These are phyloP conservation scores for Elachura formosa DNA, from an alignment of 2,113 vertebrate species.

Conservation along the genomic window DNA sequence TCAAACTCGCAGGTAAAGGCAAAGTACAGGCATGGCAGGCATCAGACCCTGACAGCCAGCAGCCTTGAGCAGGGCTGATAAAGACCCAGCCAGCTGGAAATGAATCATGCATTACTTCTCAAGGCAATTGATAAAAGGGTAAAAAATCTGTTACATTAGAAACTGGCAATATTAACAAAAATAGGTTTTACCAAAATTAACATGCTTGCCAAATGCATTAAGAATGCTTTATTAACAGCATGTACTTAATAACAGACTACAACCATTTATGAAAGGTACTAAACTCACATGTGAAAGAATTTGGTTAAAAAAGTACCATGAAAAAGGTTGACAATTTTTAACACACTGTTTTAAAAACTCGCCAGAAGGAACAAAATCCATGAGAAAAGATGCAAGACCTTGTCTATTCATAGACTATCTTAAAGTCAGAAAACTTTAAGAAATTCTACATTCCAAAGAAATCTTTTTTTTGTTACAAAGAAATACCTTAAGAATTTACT, in stretches of 20 bases:
- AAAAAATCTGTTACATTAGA: not conserved
- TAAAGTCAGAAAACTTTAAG: not conserved
- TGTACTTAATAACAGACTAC: constrained; percentile 4
- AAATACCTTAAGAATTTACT: not conserved
- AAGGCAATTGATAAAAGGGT: not conserved
- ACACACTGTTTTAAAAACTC: constrained; percentile 22
- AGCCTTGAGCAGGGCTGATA: not conserved
- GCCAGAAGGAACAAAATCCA: constrained; percentile 19
- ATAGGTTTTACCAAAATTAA: not conserved
- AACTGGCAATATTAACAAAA: not conserved
- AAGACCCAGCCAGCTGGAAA: not conserved
- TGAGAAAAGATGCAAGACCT: constrained; percentile 19
- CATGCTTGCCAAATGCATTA: not conserved
- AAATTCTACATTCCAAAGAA: not conserved
- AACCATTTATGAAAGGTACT: not conserved
- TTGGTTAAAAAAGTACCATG: not conserved
- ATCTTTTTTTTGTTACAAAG: constrained; percentile 4
- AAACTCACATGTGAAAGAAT: constrained; percentile 1
- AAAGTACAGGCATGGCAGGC: not conserved
- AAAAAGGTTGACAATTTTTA: not conserved
- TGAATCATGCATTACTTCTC: not conserved
- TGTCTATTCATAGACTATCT: constrained; percentile 21
- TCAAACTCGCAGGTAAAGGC: not conserved
- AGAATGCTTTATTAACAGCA: constrained; percentile 13
- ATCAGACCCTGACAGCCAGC: not conserved